Evolutionary conservation across 2,797 vertebrate species (phyloP).

Genomic region (Poecilia gillii): DNA sequence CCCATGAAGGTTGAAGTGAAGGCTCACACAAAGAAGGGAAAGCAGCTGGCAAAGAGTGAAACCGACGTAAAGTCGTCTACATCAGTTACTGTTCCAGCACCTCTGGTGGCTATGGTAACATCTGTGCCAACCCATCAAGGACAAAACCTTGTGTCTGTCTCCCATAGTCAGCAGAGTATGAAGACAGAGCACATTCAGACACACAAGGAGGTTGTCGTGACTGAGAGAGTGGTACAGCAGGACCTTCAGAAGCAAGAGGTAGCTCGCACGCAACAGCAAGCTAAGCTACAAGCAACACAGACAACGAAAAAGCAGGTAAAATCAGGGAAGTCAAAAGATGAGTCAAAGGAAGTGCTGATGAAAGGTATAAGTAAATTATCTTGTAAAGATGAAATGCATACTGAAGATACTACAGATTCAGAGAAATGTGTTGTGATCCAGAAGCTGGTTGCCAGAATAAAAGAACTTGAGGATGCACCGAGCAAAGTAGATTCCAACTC

Average conservation of each 20-base stretch:
- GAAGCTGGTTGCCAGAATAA: slow-evolving; percentile 82
- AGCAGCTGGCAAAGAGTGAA: slow-evolving; percentile 62
- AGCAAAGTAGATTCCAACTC: slow-evolving; percentile 79
- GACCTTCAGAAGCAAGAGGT: slow-evolving; percentile 67
- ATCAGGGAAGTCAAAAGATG: slow-evolving; percentile 51
- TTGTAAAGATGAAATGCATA: slow-evolving; percentile 58
- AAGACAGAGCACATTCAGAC: slow-evolving; percentile 67
- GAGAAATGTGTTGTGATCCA: slow-evolving; percentile 84
- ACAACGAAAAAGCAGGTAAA: slow-evolving; percentile 56
- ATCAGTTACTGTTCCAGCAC: slow-evolving; percentile 57
- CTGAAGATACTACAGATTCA: slow-evolving; percentile 72
- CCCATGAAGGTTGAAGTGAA: slow-evolving; percentile 57
- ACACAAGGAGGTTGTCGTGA: slow-evolving; percentile 72
- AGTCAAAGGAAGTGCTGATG: slow-evolving; percentile 55
- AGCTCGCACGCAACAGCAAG: slow-evolving; percentile 63
- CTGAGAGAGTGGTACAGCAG: slow-evolving; percentile 69
- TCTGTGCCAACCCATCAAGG: slow-evolving; percentile 66
- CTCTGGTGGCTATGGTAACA: slow-evolving; percentile 61
- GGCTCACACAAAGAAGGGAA: slow-evolving; percentile 62
- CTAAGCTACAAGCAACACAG: slow-evolving; percentile 58
- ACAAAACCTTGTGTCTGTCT: slow-evolving; percentile 62
- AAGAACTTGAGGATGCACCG: slow-evolving; percentile 82
- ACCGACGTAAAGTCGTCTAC: slow-evolving; percentile 61
- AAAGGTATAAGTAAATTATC: slow-evolving; percentile 53
- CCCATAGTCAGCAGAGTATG: slow-evolving; percentile 71